A percentile compares a stretch with the other conserved stretches of the same genome.
Evolutionary conservation across 2,888 invertebrate genomes (phyloP).

Genomic region (Chaitophorus viminalis): DNA sequence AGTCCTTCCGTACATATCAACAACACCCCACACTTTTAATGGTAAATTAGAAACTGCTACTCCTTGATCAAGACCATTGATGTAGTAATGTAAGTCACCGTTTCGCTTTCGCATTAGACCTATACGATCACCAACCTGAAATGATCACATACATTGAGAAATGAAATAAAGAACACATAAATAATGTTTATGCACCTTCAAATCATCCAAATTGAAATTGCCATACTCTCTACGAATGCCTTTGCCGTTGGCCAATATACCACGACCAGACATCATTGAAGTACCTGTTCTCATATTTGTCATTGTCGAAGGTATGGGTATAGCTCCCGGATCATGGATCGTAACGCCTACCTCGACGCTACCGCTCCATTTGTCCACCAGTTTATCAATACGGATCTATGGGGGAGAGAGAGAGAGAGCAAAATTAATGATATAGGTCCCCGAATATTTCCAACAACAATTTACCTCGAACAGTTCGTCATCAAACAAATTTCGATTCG

Average conservation of each 20-base stretch:
- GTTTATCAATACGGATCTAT: conserved; percentile 86
- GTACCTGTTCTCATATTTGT: conserved; percentile 91
- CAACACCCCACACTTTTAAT: conserved; percentile 88
- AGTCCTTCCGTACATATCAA: conserved; percentile 95
- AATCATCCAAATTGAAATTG: conserved; percentile 90
- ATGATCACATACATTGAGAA: conserved; percentile 45
- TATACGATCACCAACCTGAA: conserved; percentile 87
- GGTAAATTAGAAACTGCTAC: conserved; percentile 87
- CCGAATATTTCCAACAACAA: neutral
- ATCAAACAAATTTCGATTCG: conserved; percentile 85
- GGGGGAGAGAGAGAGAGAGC: conserved; percentile 47
- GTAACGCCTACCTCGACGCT: conserved; percentile 94
- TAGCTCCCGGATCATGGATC: conserved; percentile 87
- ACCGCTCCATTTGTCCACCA: conserved; percentile 96
- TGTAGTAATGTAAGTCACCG: conserved; percentile 90
- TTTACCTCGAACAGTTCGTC: conserved; percentile 87
- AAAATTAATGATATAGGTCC: neutral
- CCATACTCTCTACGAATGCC: conserved; percentile 93
- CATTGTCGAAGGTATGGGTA: conserved; percentile 96
- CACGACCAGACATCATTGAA: conserved; percentile 97
- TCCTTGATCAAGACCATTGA: conserved; percentile 93
- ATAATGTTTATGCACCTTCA: conserved; percentile 72
- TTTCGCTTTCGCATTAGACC: conserved; percentile 88
- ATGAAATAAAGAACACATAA: neutral
- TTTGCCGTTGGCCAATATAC: conserved; percentile 94